Conservation (phyloP, 2,888 invertebrate genomes). For the Leucophenga montana region DNA sequence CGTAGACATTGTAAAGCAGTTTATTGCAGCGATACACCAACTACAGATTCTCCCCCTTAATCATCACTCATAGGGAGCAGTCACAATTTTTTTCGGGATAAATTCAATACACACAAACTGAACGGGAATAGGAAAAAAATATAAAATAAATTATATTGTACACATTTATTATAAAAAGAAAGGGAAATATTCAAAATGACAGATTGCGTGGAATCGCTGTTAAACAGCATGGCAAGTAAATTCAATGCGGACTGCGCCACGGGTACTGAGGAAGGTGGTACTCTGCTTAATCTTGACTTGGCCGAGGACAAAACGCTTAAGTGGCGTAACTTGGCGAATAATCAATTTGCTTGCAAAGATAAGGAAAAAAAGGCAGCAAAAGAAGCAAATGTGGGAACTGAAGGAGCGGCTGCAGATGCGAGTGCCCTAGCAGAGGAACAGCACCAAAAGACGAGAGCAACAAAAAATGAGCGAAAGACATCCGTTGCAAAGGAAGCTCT, state of each 20-base stretch:
- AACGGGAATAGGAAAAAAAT: not conserved
- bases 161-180: not conserved
- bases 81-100: not conserved
- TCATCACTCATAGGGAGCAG: not conserved
- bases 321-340: slow-evolving; percentile 72
- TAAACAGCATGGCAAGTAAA: slow-evolving; percentile 70
- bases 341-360: slow-evolving; percentile 71
- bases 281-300: slow-evolving; percentile 63
- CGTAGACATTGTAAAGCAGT: not conserved
- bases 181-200: slow-evolving; percentile 57
- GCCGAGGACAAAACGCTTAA: slow-evolving; percentile 72
- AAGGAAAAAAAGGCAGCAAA: slow-evolving; percentile 53
- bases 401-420: too few species aligned
- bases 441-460: slow-evolving; percentile 21
- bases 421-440: not conserved
- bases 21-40: too few species aligned
- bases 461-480: not conserved
- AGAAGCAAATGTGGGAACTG: too few species aligned
- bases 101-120: not conserved
- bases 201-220: slow-evolving; percentile 67
- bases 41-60: not conserved
- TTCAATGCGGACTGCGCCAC: slow-evolving; percentile 70
- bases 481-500: not conserved
- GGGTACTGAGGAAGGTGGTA: slow-evolving; percentile 62
- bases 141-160: not conserved